Conservation (phyloP, 2,888 invertebrate genomes). For the Enoplolaimus lenunculus region DNA sequence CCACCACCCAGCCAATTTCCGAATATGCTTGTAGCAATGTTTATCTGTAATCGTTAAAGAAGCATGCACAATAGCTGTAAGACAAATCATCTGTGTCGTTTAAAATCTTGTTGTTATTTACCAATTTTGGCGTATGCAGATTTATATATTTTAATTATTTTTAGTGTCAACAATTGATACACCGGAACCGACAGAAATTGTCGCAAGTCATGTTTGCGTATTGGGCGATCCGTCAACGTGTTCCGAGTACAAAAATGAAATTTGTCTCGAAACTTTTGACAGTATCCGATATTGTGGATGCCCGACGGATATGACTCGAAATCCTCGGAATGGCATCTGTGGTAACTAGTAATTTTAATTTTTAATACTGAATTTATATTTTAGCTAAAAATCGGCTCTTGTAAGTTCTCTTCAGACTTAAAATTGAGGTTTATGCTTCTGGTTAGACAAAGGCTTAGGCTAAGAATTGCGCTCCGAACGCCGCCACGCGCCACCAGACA, state of each 20-base stretch:
- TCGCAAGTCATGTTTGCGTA: background rate
- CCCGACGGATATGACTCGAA: constrained; percentile 7
- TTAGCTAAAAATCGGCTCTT: no score
- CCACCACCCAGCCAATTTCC: no score
- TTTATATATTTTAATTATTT: background rate
- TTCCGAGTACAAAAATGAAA: constrained; percentile 11
- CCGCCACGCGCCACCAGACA: no score
- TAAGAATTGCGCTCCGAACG: background rate
- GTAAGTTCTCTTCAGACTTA: no score
- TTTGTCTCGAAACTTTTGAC: constrained; percentile 11
- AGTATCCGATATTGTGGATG: constrained; percentile 12
- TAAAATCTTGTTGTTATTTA: no score
- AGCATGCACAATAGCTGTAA: background rate
- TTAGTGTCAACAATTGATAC: constrained; percentile 10
- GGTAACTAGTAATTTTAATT: constrained; percentile 17
- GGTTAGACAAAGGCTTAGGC: no score
- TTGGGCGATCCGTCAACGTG: constrained; percentile 13
- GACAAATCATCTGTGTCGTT: no score
- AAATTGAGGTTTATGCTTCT: no score
- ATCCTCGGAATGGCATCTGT: constrained; percentile 16
- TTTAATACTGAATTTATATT: no score
- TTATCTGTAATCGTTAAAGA: background rate
- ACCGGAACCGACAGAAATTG: background rate
- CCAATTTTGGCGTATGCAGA: no score
- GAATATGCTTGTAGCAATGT: no score